Evolutionary conservation across 1,140 invertebrate species (phyloP).

Genomic region (Lineus longissimus): DNA sequence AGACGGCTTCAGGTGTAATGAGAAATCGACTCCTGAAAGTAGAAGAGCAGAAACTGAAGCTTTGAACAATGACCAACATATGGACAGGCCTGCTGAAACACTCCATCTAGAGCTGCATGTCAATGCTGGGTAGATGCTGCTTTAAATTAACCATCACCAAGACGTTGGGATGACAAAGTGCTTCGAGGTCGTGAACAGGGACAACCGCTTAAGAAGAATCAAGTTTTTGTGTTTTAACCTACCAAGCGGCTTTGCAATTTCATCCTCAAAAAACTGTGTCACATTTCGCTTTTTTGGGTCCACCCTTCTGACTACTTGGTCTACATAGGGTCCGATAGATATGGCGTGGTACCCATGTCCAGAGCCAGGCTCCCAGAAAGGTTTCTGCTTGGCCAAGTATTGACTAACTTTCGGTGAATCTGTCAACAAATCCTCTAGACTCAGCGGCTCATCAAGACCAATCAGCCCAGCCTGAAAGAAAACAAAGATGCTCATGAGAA

Average conservation of each 20-base stretch:
- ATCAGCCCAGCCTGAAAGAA: too few species aligned
- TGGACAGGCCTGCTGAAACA: too few species aligned
- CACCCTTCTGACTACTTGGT: conserved; percentile 48
- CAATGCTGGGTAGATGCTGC: too few species aligned
- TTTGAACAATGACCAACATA: not conserved
- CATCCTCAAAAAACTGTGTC: conserved; percentile 48
- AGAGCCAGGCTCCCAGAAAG: conserved; percentile 19
- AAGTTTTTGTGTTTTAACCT: conserved; percentile 1
- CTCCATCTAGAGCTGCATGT: not conserved
- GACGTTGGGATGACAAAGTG: too few species aligned
- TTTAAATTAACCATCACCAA: too few species aligned
- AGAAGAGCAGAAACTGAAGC: not conserved
- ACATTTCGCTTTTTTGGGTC: conserved; percentile 46
- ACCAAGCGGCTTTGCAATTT: conserved; percentile 53
- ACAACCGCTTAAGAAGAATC: too few species aligned
- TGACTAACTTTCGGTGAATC: too few species aligned
- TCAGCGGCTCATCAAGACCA: too few species aligned
- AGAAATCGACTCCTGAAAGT: not conserved
- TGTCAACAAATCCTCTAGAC: too few species aligned
- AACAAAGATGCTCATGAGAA: too few species aligned
- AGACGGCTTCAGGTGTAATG: not conserved
- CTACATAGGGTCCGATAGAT: conserved; percentile 49
- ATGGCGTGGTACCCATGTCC: conserved; percentile 49
- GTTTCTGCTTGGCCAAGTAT: conserved; percentile 20
- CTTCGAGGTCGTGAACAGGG: too few species aligned